A percentile compares a stretch with the other conserved stretches of the same genome.
Conservation (phyloP, 2,113 vertebrate species). For the Oophaga pumilio region DNA sequence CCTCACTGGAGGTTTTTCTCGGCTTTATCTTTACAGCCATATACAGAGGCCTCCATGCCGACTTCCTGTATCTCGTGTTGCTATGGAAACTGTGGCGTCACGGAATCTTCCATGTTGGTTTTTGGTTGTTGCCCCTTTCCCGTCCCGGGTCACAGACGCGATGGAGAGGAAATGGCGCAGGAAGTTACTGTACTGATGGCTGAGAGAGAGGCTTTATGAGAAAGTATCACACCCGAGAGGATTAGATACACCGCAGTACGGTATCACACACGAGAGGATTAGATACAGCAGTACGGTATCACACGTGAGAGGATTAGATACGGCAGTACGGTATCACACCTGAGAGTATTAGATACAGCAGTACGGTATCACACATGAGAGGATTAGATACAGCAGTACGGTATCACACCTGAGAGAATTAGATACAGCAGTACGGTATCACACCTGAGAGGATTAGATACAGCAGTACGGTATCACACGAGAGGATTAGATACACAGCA, state of each 20-base stretch:
- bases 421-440: neutral
- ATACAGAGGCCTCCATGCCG: slow-evolving; percentile 22
- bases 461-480: too few species aligned
- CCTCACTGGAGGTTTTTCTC: neutral
- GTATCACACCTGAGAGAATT: neutral
- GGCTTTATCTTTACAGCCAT: slow-evolving; percentile 41
- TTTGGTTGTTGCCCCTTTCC: neutral
- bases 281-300: neutral
- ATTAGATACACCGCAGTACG: neutral
- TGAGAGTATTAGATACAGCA: neutral
- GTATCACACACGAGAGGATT: neutral
- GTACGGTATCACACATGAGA: neutral
- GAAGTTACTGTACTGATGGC: too few species aligned
- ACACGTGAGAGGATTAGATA: neutral
- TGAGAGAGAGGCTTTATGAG: too few species aligned
- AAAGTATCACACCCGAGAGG: neutral
- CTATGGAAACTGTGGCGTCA: slow-evolving; percentile 41
- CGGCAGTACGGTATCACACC: neutral
- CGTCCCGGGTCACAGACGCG: too few species aligned
- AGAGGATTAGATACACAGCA: too few species aligned
- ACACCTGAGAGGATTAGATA: neutral
- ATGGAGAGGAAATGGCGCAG: too few species aligned
- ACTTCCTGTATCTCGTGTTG: slow-evolving; percentile 43
- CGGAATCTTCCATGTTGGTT: slow-evolving; percentile 45
- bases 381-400: neutral